These are phyloP conservation scores for Chaetodon trifascialis DNA, from an alignment of 2,113 vertebrate genomes.

Conservation along the genomic window DNA sequence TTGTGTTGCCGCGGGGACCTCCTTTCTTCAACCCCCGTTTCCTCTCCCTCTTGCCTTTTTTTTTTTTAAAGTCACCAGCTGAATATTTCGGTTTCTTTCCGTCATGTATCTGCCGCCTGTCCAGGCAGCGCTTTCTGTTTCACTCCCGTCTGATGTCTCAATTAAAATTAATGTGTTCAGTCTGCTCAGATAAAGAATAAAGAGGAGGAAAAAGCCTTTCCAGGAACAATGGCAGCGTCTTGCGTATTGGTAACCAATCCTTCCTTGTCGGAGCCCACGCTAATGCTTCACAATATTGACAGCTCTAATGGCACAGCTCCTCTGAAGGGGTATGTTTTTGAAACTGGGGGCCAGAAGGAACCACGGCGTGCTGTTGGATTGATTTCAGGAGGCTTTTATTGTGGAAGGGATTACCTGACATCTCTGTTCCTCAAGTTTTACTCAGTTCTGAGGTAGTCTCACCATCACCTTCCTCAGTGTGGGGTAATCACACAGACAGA, in stretches of 20 bases:
- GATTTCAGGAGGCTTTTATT: slow-evolving; percentile 49
- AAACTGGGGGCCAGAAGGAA: slow-evolving; percentile 27
- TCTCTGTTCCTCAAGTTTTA: slow-evolving; percentile 23
- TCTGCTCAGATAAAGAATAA: slow-evolving; percentile 73
- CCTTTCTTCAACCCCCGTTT: slow-evolving; percentile 39
- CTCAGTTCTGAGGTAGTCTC: neutral
- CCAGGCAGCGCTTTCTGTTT: slow-evolving; percentile 62
- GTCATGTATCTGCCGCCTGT: slow-evolving; percentile 72
- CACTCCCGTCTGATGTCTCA: slow-evolving; percentile 75
- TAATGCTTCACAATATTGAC: slow-evolving; percentile 70
- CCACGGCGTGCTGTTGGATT: neutral
- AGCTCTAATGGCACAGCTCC: slow-evolving; percentile 56
- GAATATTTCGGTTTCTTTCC: slow-evolving; percentile 18
- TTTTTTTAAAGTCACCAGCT: slow-evolving; percentile 39
- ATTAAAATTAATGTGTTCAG: slow-evolving; percentile 79
- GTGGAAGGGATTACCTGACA: slow-evolving; percentile 9
- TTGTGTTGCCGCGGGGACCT: slow-evolving; percentile 73
- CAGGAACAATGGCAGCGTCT: slow-evolving; percentile 70
- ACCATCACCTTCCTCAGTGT: slow-evolving; percentile 20
- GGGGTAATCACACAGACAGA: slow-evolving; percentile 31
- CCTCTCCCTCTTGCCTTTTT: slow-evolving; percentile 5
- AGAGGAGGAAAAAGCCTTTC: slow-evolving; percentile 58
- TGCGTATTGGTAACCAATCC: slow-evolving; percentile 67
- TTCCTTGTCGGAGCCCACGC: slow-evolving; percentile 58
- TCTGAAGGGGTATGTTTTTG: slow-evolving; percentile 13